Evolutionary conservation across 2,797 vertebrate genomes (phyloP), one percentile per base, ranked within the genome.

Genomic region (Neosalanx taihuensis): DNA sequence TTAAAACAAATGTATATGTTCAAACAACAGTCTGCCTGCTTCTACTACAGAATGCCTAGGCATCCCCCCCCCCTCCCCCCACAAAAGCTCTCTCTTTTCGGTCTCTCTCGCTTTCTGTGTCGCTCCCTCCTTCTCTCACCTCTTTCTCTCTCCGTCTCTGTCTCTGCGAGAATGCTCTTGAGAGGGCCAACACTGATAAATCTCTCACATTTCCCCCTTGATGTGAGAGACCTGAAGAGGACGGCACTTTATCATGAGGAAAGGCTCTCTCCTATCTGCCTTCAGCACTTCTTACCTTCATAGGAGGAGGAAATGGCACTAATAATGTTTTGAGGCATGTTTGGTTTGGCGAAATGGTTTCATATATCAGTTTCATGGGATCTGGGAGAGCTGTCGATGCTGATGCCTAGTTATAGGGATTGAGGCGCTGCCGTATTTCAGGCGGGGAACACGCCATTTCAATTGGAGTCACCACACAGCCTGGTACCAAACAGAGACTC

Each of bases 301-400:
- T 92, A 91, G 86, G 75, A 86, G 86, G 86, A 88, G 87, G 89
- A 90, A 90, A 91, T 90, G 90, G 87, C 79, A 87, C 91, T 93
- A 90, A 92, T 93, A 92, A 93, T 93, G 92, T 93, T 93, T 90
- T 87, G 81, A 82, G 90, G 91, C 90, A 88, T 93, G 92, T 93
- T 94, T 93, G 92, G 86, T 92, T 92, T 88, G 90, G 85, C 85
- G 83, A 90, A 92, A 93, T 91, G 86, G 89, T 89, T 91, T 90
- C 91, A 93, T 93, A 90, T 83, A 94, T 94, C 93, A 92, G 91
- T 79, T 87, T 90, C 87, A 93, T 86, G 87, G 84, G 82, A 83
- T 83, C 82, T 75, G 75, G 77, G 77, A 84, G 64, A 30, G 29
- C 56, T 79, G 86, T 81, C 81, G 78, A 86, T 83, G 84, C 77